Evolutionary conservation across 1,140 invertebrate species (phyloP), one percentile per base, ranked within the genome.

Genomic region (Anastatus disparis): DNA sequence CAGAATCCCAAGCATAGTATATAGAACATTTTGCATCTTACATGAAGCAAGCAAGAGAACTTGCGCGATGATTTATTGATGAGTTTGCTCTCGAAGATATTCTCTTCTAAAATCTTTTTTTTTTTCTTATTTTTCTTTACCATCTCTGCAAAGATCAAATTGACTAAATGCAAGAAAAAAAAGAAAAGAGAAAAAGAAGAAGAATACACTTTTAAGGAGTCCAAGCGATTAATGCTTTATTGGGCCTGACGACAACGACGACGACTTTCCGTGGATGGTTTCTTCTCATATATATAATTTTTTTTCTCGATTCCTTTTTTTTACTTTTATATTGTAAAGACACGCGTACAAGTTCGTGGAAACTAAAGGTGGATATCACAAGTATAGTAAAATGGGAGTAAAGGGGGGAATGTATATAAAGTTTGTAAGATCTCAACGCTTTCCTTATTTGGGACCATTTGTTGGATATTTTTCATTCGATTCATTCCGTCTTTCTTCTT

Each of bases 51-150:
- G 1, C 29, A 20, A 35, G 31, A n/a, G n/a, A n/a, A n/a, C n/a
- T n/a, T 27, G 44, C 29, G 29, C 66, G 48, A 70, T 70, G 68
- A 70, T 63, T 70, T 70, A 70, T 70, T 70, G 68, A 70, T 70
- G 68, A 70, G 58, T 15, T 17, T 8, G 38, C 56, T 35, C 13
- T 40, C 2, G 35, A 59, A 2, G 17, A 50, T 9, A 12, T 55
- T 10, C 24, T 12, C 29, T n/a, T 1, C 48, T 29, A n/a, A n/a
- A n/a, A n/a, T n/a, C n/a, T n/a, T n/a, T n/a, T n/a, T n/a, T n/a
- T n/a, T n/a, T n/a, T n/a, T n/a, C n/a, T n/a, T n/a, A n/a, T n/a
- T n/a, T n/a, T n/a, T n/a, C n/a, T n/a, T n/a, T n/a, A n/a, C n/a
- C n/a, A n/a, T n/a, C n/a, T n/a, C n/a, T 20, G 52, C 27, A 35